Percentiles rank a stretch among this genome's conserved stretches.
Conservation (phyloP, 2,113 vertebrate genomes). For the Azemiops feae region DNA sequence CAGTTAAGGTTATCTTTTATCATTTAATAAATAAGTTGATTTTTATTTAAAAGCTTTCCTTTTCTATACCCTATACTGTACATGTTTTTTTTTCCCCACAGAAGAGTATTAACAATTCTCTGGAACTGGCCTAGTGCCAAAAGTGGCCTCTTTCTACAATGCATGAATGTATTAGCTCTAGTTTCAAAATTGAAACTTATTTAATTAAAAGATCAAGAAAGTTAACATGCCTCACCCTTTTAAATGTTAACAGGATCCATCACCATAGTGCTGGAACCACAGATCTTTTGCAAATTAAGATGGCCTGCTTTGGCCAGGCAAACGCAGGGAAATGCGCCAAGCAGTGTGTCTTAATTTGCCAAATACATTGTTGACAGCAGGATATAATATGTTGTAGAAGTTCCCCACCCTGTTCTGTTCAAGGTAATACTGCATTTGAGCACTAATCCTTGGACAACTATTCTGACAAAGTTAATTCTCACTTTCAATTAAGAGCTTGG, state of each 20-base stretch:
- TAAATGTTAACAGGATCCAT: not conserved
- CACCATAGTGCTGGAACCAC: not conserved
- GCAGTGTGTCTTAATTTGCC: not conserved
- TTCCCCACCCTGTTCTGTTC: not conserved
- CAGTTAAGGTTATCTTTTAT: not conserved
- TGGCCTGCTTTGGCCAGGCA: not conserved
- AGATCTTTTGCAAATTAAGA: not conserved
- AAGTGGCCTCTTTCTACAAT: not conserved
- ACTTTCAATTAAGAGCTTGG: slow-evolving; percentile 1
- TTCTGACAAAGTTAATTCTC: not conserved
- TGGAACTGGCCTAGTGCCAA: not conserved
- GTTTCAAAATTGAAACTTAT: not conserved
- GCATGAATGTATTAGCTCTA: not conserved
- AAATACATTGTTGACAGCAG: not conserved
- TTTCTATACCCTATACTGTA: not conserved
- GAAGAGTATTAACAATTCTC: not conserved
- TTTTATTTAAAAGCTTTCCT: not conserved
- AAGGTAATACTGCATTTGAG: not conserved
- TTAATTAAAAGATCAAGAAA: not conserved
- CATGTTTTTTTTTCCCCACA: not conserved
- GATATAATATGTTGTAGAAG: not conserved
- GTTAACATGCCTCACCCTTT: not conserved
- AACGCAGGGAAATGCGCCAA: not conserved
- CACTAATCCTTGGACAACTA: not conserved
- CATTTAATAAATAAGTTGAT: not conserved